phyloP scores from a whole-genome alignment of 2,888 invertebrate species.

The Philhelius pedissequus region DNA sequence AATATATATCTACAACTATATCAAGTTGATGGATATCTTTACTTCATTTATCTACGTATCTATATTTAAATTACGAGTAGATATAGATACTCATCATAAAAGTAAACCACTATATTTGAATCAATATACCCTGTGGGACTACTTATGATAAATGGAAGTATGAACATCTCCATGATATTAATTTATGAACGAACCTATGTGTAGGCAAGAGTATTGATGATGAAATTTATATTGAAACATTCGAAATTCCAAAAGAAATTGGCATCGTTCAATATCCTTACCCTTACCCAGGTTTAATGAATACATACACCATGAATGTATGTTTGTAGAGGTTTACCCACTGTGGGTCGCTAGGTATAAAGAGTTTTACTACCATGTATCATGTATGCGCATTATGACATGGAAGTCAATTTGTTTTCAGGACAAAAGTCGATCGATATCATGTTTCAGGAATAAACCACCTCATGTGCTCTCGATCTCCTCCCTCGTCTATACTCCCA shows the following conservation, averaged over 20 bases:
- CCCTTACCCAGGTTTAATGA: constrained; percentile 60
- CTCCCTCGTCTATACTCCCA: neutral
- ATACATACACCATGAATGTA: constrained; percentile 41
- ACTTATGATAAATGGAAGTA: constrained; percentile 40
- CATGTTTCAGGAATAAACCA: constrained; percentile 55
- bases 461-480: too few relatives aligned
- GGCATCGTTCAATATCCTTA: constrained; percentile 44
- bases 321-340: constrained; percentile 5
- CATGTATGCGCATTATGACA: constrained; percentile 64
- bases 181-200: constrained; percentile 33
- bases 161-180: constrained; percentile 33
- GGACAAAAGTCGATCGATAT: constrained; percentile 62
- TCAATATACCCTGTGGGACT: constrained; percentile 39
- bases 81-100: too few relatives aligned
- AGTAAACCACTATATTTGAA: constrained; percentile 29
- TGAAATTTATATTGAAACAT: constrained; percentile 13
- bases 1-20: neutral
- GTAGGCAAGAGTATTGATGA: neutral
- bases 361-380: constrained; percentile 44
- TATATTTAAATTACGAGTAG: too few relatives aligned
- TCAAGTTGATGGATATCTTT: neutral
- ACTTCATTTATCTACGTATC: neutral
- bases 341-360: constrained; percentile 23
- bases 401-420: constrained; percentile 66
- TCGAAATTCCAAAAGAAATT: constrained; percentile 37